Base-by-base conservation (phyloP, 2,797 vertebrate genomes). In the Melanotaenia boesemani region DNA sequence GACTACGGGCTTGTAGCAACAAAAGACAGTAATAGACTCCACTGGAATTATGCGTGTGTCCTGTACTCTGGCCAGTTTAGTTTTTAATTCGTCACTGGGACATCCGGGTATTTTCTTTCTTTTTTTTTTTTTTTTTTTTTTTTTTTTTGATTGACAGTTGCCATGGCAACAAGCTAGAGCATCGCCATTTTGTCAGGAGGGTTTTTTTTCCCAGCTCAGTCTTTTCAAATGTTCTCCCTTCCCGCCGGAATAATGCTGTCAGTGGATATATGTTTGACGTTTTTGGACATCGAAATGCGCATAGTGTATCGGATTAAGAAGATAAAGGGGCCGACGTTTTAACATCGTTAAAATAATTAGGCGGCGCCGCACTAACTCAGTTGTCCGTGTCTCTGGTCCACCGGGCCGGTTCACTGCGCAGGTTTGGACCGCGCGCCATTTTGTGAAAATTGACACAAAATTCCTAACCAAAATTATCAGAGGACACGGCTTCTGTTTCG, bases 351-450 rank as follows among this genome's bases (percentile, higher is more conserved):
- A 84, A 88, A 87, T 77, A 88, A 92, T 94, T 92, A 93, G 89
- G 92, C 92, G 92, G 92, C 91, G 90, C 91, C 91, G 90, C 93
- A 81, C 88, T 88, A 82, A 91, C 86, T 88, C 86, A 83, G 92
- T 92, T 93, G 93, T 94, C 93, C 92, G 93, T 84, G 93, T 94
- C 93, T 94, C 91, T 93, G 95, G 92, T 94, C 94, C 93, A 91
- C 94, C 94, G 96, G 95, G 95, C 96, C 95, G 96, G 93, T 95
- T 95, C 95, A 96, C 96, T 97, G 96, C 97, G 97, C 97, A 98
- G 97, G 95, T 97, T 96, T 95, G 96, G 96, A 96, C 95, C 96
- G 96, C 96, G 97, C 97, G 96, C 96, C 97, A 99, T 99, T 98
- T 99, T 98, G 97, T 97, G 96, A 95, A 95, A 96, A 96, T 94